phyloP scores from a whole-genome alignment of 2,888 invertebrate species.

The Oegoconia quadripuncta region DNA sequence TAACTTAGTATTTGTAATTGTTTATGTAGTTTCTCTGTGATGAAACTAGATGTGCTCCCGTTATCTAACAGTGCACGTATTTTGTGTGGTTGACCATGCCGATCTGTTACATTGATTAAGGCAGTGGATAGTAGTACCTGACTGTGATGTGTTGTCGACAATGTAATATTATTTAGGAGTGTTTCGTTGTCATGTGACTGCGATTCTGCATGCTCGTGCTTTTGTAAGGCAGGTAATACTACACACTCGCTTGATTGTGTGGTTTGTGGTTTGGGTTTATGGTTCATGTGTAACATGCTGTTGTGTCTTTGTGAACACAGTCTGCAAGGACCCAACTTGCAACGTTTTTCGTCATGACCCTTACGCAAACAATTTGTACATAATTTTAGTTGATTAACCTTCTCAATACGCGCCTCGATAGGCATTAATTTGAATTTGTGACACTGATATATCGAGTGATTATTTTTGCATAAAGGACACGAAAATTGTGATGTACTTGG shows the following conservation, averaged over 20 bases:
- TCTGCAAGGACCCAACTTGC: conserved; percentile 15
- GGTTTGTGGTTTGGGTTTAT: neutral
- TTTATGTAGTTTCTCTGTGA: conserved; percentile 2
- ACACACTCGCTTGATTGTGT: neutral
- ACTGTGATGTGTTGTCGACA: too few species aligned
- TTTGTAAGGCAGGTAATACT: too few species aligned
- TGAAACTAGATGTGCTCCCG: conserved; percentile 14
- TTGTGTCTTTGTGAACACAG: conserved; percentile 10
- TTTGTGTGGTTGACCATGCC: conserved; percentile 1
- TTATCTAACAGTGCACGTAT: conserved; percentile 11
- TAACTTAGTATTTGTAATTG: conserved; percentile 3
- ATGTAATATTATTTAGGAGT: neutral
- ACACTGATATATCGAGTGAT: conserved; percentile 16
- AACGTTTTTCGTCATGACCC: conserved; percentile 16
- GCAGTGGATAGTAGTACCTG: conserved; percentile 13
- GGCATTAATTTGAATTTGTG: conserved; percentile 8
- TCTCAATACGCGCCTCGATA: conserved; percentile 14
- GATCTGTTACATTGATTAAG: conserved; percentile 2
- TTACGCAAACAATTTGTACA: conserved; percentile 18
- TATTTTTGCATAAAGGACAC: conserved; percentile 13
- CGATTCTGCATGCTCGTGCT: neutral
- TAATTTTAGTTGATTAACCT: conserved; percentile 18
- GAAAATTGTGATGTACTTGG: neutral
- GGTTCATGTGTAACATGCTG: conserved; percentile 10
- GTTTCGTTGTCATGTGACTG: neutral